A percentile compares a stretch with the other conserved stretches of the same genome.
phyloP scores from a whole-genome alignment of 2,113 vertebrate species.

The Xiphorhynchus elegans region DNA sequence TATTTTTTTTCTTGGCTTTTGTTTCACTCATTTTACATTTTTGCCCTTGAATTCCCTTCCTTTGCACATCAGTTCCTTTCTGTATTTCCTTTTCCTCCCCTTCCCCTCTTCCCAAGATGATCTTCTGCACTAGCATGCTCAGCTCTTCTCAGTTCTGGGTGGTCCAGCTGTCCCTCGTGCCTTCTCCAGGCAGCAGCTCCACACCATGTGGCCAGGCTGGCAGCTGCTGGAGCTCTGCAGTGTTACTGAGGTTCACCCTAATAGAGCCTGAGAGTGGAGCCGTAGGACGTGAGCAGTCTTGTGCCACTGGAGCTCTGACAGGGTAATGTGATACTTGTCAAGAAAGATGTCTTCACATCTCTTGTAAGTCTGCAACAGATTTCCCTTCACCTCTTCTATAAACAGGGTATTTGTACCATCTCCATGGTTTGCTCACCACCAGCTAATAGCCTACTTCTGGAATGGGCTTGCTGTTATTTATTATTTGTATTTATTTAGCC shows the following conservation, averaged over 20 bases:
- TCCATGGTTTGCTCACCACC: neutral
- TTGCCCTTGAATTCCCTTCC: neutral
- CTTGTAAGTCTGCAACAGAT: neutral
- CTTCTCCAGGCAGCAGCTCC: neutral
- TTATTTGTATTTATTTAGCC: neutral
- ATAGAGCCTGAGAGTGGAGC: neutral
- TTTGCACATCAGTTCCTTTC: neutral
- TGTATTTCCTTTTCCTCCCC: neutral
- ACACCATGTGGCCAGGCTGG: accelerated
- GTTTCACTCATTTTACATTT: neutral
- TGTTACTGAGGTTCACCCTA: neutral
- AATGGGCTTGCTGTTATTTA: neutral
- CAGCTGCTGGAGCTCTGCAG: neutral
- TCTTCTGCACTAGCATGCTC: neutral
- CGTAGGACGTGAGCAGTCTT: neutral
- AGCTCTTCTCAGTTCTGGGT: neutral
- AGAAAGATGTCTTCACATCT: slow-evolving; percentile 1
- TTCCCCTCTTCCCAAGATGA: neutral
- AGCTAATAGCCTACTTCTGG: neutral
- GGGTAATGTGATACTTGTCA: neutral
- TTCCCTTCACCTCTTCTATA: neutral
- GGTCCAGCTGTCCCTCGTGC: neutral
- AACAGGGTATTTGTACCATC: neutral
- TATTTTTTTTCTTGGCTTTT: neutral
- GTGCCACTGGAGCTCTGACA: neutral